phyloP scores from a whole-genome alignment of 2,888 invertebrate genomes.

The Epirrita christyi region DNA sequence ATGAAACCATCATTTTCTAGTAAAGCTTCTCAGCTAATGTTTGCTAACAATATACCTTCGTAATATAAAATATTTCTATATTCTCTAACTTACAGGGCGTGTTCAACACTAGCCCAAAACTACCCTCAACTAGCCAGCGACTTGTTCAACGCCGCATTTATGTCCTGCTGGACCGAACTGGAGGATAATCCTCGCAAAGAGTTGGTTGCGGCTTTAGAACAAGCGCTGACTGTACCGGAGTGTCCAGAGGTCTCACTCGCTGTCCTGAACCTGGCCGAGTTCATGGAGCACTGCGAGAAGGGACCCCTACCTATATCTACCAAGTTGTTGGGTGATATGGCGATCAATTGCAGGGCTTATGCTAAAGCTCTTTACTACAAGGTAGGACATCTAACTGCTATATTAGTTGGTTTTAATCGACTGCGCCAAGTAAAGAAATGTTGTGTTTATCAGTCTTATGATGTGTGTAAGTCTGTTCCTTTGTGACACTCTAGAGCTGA shows the following conservation, averaged over 20 bases:
- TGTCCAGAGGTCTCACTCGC: constrained; percentile 97
- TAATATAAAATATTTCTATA: neutral
- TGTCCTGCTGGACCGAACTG: constrained; percentile 99
- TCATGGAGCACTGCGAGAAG: constrained; percentile 99
- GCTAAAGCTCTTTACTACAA: constrained; percentile 87
- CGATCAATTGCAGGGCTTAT: constrained; percentile 94
- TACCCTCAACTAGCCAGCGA: constrained; percentile 97
- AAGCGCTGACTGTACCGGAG: constrained; percentile 95
- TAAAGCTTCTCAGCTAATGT: neutral
- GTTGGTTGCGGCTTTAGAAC: constrained; percentile 92
- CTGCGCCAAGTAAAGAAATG: no score
- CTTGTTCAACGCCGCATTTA: constrained; percentile 98
- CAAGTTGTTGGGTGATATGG: constrained; percentile 94
- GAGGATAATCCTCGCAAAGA: constrained; percentile 92
- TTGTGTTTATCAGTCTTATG: no score
- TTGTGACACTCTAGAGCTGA: no score
- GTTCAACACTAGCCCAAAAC: constrained; percentile 95
- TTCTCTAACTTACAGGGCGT: constrained; percentile 86
- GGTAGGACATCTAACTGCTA: constrained; percentile 47
- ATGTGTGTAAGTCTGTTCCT: no score
- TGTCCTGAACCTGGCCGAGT: constrained; percentile 98
- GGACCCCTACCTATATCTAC: constrained; percentile 96
- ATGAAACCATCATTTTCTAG: neutral
- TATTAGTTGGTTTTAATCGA: no score
- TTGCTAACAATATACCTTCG: neutral